Conservation (phyloP, 2,797 vertebrate species). For the Hypotaenidia philippensis region DNA sequence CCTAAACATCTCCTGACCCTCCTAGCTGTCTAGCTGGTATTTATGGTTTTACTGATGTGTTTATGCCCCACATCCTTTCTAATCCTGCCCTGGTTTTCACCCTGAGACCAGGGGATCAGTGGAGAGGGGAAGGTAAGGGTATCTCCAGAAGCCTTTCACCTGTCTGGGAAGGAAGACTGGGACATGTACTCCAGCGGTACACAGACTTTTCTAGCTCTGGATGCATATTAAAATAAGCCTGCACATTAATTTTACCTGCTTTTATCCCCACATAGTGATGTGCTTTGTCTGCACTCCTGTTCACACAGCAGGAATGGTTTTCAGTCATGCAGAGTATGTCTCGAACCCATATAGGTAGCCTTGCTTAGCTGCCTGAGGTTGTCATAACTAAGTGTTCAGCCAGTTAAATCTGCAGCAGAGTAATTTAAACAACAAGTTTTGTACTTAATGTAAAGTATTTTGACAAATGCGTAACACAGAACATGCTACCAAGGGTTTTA, state of each 20-base stretch:
- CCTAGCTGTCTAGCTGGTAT: conserved; percentile 27
- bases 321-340: neutral
- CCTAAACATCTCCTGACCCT: conserved; percentile 59
- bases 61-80: conserved; percentile 32
- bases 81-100: conserved; percentile 35
- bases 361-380: neutral
- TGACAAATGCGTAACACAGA: neutral
- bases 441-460: neutral
- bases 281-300: neutral
- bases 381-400: neutral
- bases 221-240: neutral
- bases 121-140: neutral
- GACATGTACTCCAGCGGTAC: neutral
- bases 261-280: neutral
- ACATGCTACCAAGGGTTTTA: neutral
- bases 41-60: conserved; percentile 51
- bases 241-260: neutral
- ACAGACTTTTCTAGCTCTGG: neutral
- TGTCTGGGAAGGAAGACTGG: neutral
- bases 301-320: neutral
- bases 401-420: neutral
- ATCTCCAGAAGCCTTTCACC: neutral
- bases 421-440: neutral
- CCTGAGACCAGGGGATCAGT: neutral
- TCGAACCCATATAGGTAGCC: neutral